These are phyloP conservation scores for Labia minor DNA, from an alignment of 2,888 invertebrate species.

Conservation along the genomic window DNA sequence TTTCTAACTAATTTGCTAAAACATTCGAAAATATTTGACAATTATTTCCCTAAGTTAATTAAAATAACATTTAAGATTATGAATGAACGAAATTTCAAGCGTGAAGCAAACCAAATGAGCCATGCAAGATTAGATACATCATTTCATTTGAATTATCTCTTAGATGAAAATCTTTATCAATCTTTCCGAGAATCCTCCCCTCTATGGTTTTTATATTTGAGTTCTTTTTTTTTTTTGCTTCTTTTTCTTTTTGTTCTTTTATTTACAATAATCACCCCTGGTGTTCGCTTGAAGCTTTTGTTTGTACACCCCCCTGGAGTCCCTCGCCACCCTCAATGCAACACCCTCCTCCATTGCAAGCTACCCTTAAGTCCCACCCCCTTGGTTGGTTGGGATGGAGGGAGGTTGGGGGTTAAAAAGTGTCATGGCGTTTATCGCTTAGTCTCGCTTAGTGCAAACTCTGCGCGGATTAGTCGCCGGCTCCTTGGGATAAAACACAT, in stretches of 20 bases:
- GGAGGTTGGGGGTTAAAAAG: slow-evolving; percentile 23
- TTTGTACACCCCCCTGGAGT: background rate
- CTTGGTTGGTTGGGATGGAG: slow-evolving; percentile 19
- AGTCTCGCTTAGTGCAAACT: slow-evolving; percentile 17
- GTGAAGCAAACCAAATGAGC: no score
- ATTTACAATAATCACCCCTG: slow-evolving; percentile 18
- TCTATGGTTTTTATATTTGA: slow-evolving; percentile 15
- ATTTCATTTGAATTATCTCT: no score
- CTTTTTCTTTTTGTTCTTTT: slow-evolving; percentile 18
- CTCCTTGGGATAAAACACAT: background rate
- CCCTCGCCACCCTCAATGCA: slow-evolving; percentile 8
- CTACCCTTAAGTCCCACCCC: slow-evolving; percentile 19
- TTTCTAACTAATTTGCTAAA: no score
- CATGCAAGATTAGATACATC: no score
- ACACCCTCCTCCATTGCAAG: slow-evolving; percentile 17
- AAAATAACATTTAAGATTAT: no score
- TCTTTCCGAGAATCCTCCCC: background rate
- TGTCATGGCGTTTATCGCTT: slow-evolving; percentile 24
- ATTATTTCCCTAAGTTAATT: no score
- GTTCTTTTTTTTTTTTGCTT: slow-evolving; percentile 15
- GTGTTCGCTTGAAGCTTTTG: slow-evolving; percentile 13
- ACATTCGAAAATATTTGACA: no score
- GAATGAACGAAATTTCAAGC: no score
- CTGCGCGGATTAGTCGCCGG: background rate
- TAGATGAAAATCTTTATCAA: no score